Base-by-base conservation (phyloP, 2,797 vertebrate genomes). In the Spinibarbus caldwelli region DNA sequence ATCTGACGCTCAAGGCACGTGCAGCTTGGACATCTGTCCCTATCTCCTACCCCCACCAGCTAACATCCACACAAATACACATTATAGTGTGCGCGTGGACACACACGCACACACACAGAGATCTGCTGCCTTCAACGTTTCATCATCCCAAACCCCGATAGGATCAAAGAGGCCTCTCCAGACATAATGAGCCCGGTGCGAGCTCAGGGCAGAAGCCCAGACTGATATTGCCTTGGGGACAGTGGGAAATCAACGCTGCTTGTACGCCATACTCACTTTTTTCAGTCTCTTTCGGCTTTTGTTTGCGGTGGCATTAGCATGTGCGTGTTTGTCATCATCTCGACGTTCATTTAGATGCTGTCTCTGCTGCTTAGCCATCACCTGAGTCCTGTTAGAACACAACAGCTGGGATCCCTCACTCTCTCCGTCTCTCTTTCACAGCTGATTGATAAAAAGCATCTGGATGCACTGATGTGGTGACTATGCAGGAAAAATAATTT, bases 81-180 rank as follows among this genome's bases (percentile, higher is more conserved):
- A 68, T 57, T 23, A 34, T 34, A 36, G 19, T 8, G 19, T 8
- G 6, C 4, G 78, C 64, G n/a, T n/a, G n/a, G n/a, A 91, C 91
- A 43, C 31, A 84, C 31, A 47, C n/a, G 36, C n/a, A 72, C n/a
- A 85, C 64, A 90, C 91, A 38, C 31, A 41, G 59, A 0, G 26
- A 41, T 7, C 23, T 47, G 29, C 91, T 91, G 90, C 81, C 80
- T 73, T 49, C 90, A 87, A 87, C 57, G 54, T 78, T 93, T 92
- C 92, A 93, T 93, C 93, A 92, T 91, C 80, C 89, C 87, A 64
- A 91, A 88, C 88, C 90, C 88, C 88, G 92, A 94, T 94, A 94
- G 93, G 92, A 95, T 95, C 92, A 85, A 92, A 90, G 90, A 93
- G 92, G 91, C 92, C 93, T 92, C 93, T 92, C 93, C 91, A 89